Percentiles rank a stretch among this genome's conserved stretches.
Evolutionary conservation across 2,888 invertebrate genomes (phyloP).

Genomic region (Emmelina monodactyla): DNA sequence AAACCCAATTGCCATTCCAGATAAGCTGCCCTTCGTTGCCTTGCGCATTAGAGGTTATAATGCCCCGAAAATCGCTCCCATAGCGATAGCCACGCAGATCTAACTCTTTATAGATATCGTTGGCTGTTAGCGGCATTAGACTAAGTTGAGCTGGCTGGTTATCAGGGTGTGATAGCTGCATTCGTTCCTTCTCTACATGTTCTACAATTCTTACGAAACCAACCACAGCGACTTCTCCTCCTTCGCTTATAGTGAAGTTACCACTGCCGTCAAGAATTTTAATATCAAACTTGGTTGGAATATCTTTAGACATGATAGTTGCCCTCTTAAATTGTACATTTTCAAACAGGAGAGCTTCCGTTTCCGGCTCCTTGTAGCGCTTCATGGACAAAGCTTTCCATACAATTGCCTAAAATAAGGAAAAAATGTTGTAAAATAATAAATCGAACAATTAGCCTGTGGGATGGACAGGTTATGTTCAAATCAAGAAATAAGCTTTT

Average conservation of each 20-base stretch:
- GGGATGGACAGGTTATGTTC: too few species aligned
- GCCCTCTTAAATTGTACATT: conserved; percentile 92
- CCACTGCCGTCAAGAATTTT: conserved; percentile 83
- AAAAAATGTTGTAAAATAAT: too few species aligned
- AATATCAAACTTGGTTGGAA: conserved; percentile 79
- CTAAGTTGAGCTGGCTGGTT: conserved; percentile 33
- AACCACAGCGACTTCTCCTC: conserved; percentile 81
- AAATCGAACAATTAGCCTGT: too few species aligned
- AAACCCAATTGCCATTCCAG: conserved; percentile 94
- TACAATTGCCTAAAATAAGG: conserved; percentile 68
- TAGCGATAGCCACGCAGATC: conserved; percentile 88
- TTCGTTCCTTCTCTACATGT: conserved; percentile 68
- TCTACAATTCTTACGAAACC: conserved; percentile 76
- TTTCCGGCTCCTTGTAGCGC: conserved; percentile 74
- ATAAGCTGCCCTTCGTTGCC: conserved; percentile 75
- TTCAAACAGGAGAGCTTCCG: conserved; percentile 86
- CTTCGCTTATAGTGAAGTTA: conserved; percentile 90
- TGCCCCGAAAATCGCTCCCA: conserved; percentile 81
- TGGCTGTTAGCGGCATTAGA: conserved; percentile 61
- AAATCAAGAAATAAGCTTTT: too few species aligned
- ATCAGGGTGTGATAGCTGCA: conserved; percentile 40
- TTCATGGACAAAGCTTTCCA: conserved; percentile 90
- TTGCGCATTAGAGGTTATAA: conserved; percentile 74
- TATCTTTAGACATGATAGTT: conserved; percentile 89
- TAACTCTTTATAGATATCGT: conserved; percentile 88